These are phyloP conservation scores for Hyalella azteca DNA, from an alignment of 2,888 invertebrate species.

Conservation along the genomic window DNA sequence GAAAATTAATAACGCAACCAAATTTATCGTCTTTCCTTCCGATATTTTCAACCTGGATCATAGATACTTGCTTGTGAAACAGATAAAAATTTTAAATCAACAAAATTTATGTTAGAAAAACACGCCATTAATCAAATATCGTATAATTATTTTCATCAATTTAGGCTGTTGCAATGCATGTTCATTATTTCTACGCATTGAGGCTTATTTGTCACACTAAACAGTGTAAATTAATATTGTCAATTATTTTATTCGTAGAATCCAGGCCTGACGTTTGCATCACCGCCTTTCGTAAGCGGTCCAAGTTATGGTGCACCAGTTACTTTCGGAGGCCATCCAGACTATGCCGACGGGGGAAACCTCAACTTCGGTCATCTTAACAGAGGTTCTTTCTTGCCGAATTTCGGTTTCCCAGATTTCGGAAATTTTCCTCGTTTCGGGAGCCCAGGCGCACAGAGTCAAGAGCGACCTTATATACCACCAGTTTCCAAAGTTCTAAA, in stretches of 20 bases:
- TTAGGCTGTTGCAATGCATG: no score
- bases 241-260: not conserved
- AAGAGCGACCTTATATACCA: not conserved
- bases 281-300: not conserved
- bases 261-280: not conserved
- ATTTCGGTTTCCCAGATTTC: not conserved
- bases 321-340: not conserved
- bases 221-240: no score
- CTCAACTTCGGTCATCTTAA: not conserved
- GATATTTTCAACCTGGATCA: no score
- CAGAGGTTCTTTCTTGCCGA: not conserved
- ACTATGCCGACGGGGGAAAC: not conserved
- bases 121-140: no score
- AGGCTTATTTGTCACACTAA: no score
- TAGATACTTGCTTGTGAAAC: no score
- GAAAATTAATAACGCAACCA: not conserved
- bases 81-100: no score
- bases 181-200: no score
- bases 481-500: constrained; percentile 25
- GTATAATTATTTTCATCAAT: no score
- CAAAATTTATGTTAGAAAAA: no score
- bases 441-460: not conserved
- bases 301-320: not conserved
- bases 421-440: not conserved
- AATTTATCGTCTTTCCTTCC: no score